Evolutionary conservation across 2,888 invertebrate species (phyloP).

Genomic region (Palloptera scutellata): DNA sequence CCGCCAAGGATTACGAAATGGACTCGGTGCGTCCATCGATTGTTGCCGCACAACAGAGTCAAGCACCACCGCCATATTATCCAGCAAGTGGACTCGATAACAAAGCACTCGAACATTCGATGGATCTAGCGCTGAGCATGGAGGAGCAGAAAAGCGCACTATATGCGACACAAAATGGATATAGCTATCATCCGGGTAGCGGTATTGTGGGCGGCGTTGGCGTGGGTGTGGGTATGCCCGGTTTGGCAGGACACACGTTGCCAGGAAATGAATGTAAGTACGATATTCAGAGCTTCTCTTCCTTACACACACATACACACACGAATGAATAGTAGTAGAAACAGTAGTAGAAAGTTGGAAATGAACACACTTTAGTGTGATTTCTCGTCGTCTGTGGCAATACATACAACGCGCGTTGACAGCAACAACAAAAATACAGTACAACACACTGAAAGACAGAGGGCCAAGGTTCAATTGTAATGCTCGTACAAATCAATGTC

Average conservation of each 20-base stretch:
- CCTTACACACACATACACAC: too few species aligned
- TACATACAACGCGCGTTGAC: conserved; percentile 3
- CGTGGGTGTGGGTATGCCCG: conserved; percentile 59
- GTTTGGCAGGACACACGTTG: conserved; percentile 73
- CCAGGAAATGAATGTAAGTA: conserved; percentile 83
- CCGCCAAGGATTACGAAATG: conserved; percentile 90
- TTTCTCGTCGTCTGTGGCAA: neutral
- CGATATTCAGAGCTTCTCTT: neutral
- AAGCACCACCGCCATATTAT: conserved; percentile 89
- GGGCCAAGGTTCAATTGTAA: neutral
- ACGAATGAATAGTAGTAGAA: too few species aligned
- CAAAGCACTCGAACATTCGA: conserved; percentile 88
- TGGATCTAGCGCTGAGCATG: conserved; percentile 82
- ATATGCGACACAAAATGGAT: conserved; percentile 84
- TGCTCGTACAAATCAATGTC: neutral
- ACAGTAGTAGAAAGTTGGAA: neutral
- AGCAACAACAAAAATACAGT: conserved; percentile 7
- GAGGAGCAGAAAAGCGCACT: conserved; percentile 88
- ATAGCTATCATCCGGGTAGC: conserved; percentile 82
- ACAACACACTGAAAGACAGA: neutral
- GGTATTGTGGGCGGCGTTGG: conserved; percentile 65
- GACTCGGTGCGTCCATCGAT: conserved; percentile 85
- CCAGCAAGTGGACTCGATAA: conserved; percentile 90
- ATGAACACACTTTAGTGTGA: neutral
- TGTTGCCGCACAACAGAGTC: conserved; percentile 81